phyloP scores from a whole-genome alignment of 2,888 invertebrate genomes.

The Marasmarcha lunaedactyla region DNA sequence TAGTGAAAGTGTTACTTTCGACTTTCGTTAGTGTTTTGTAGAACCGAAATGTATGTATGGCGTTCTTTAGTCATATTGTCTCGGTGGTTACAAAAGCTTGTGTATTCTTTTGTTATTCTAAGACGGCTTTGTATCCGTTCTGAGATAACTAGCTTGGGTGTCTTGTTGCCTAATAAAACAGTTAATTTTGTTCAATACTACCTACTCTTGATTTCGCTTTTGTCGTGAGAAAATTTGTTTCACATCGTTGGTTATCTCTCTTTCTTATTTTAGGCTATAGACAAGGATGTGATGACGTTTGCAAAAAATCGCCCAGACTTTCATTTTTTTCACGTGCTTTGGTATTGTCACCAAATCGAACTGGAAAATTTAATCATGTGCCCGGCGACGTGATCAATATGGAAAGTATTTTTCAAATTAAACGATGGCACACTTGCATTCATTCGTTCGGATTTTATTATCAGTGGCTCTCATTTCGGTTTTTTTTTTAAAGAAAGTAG shows the following conservation, averaged over 20 bases:
- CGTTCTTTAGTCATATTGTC: slow-evolving; percentile 53
- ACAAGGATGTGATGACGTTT: not conserved
- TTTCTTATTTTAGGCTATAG: too few species aligned
- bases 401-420: slow-evolving; percentile 10
- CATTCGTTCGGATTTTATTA: too few species aligned
- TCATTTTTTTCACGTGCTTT: not conserved
- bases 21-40: slow-evolving; percentile 68
- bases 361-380: slow-evolving; percentile 55
- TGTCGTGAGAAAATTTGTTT: too few species aligned
- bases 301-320: not conserved
- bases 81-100: slow-evolving; percentile 18
- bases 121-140: too few species aligned
- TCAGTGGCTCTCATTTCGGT: too few species aligned
- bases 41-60: slow-evolving; percentile 45
- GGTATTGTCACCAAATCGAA: slow-evolving; percentile 49
- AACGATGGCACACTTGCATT: not conserved
- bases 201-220: too few species aligned
- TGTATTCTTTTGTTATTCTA: not conserved
- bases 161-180: too few species aligned
- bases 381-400: slow-evolving; percentile 55
- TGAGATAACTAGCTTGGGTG: too few species aligned
- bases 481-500: too few species aligned
- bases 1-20: slow-evolving; percentile 68
- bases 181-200: too few species aligned
- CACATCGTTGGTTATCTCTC: too few species aligned